Conservation (phyloP, 2,113 vertebrate species). For the Bubo scandiacus region DNA sequence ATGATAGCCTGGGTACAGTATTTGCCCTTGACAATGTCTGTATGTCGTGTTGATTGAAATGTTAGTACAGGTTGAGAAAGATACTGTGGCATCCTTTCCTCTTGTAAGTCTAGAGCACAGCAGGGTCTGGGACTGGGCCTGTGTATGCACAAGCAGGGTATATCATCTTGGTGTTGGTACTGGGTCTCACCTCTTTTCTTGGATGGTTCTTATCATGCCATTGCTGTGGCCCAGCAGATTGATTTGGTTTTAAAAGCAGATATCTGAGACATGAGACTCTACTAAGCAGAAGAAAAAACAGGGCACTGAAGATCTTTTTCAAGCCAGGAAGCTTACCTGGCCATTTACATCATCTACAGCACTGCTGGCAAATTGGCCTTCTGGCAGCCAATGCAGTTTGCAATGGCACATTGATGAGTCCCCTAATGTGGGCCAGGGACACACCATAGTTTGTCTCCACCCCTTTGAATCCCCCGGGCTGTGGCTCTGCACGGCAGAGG, state of each 20-base stretch:
- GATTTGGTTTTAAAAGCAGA: not conserved
- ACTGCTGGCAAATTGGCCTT: not conserved
- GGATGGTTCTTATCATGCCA: not conserved
- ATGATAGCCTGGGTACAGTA: constrained; percentile 85
- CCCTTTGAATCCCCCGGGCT: not conserved
- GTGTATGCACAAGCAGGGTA: rapidly evolving
- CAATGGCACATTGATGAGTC: not conserved
- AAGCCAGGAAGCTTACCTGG: not conserved
- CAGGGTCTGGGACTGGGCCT: not conserved
- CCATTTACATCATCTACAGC: not conserved
- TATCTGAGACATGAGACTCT: not conserved
- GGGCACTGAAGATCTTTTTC: not conserved
- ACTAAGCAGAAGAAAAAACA: not conserved
- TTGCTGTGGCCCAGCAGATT: not conserved
- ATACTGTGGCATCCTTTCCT: not conserved
- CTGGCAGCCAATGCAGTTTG: not conserved
- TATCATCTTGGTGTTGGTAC: not conserved
- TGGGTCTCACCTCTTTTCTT: not conserved
- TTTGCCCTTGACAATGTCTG: not conserved
- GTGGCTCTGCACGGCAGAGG: not conserved
- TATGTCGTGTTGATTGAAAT: not conserved
- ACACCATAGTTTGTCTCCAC: not conserved
- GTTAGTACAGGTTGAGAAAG: not conserved
- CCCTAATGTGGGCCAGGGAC: not conserved
- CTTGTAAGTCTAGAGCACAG: not conserved